Percentiles rank a stretch among this genome's conserved stretches.
Evolutionary conservation across 2,113 vertebrate genomes (phyloP).

Genomic region (Leucopsar rothschildi): DNA sequence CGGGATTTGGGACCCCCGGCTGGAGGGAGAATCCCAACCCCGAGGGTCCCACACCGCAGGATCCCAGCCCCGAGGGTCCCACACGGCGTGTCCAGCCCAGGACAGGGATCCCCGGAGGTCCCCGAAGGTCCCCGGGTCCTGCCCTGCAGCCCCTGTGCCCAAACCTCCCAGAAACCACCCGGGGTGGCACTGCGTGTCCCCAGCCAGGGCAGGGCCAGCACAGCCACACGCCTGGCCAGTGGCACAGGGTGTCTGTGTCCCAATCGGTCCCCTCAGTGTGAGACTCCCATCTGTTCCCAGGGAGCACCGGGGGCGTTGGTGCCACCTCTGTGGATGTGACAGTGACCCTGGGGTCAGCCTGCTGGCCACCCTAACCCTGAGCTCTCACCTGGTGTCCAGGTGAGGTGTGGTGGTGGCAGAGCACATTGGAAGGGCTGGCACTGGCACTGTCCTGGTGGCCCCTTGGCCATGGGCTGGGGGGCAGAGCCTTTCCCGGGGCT

Average conservation of each 20-base stretch:
- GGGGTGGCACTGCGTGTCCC: neutral
- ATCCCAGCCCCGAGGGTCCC: neutral
- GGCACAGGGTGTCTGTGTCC: no score
- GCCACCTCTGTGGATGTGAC: neutral
- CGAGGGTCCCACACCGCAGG: no score
- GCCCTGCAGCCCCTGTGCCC: neutral
- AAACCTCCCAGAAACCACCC: neutral
- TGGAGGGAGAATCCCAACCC: no score
- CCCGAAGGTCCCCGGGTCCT: neutral
- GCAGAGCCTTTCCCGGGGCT: neutral
- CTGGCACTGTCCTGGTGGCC: neutral
- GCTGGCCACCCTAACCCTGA: neutral
- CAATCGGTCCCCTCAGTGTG: neutral
- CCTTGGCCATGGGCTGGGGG: neutral
- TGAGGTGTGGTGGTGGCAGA: neutral
- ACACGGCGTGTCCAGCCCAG: neutral
- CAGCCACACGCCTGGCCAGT: no score
- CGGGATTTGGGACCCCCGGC: no score
- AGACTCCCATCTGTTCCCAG: neutral
- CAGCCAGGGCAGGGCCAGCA: neutral
- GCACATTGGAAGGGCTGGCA: accelerated
- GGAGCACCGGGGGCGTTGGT: accelerated
- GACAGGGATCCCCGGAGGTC: no score
- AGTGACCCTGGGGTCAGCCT: neutral
- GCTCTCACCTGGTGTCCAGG: neutral